Percentiles rank a stretch among this genome's conserved stretches.
Evolutionary conservation across 2,888 invertebrate genomes (phyloP).

Genomic region (Cantharis nigra): DNA sequence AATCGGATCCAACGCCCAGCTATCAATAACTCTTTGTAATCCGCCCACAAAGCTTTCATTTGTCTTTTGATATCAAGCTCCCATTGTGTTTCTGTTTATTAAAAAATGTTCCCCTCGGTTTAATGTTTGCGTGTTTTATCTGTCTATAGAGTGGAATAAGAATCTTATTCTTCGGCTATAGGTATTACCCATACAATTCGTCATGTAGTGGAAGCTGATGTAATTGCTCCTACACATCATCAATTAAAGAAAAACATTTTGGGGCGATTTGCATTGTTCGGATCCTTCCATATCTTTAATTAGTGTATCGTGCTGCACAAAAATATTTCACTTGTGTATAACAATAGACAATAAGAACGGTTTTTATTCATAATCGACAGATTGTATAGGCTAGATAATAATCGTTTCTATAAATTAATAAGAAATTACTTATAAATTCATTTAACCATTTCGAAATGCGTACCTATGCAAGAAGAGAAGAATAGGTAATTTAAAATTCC

Average conservation of each 20-base stretch:
- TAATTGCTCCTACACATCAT: slow-evolving; percentile 15
- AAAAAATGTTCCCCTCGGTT: slow-evolving; percentile 47
- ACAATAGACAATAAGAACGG: background rate
- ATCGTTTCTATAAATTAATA: background rate
- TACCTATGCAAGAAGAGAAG: background rate
- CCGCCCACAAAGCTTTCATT: slow-evolving; percentile 51
- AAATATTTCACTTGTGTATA: background rate
- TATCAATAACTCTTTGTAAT: slow-evolving; percentile 48
- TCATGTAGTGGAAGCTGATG: slow-evolving; percentile 14
- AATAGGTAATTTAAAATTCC: slow-evolving; percentile 14
- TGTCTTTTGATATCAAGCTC: slow-evolving; percentile 49
- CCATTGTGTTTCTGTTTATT: slow-evolving; percentile 48
- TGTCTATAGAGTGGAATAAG: slow-evolving; percentile 18
- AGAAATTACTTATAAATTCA: background rate
- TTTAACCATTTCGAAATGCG: background rate
- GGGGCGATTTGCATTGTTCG: slow-evolving; percentile 22
- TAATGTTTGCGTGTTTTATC: slow-evolving; percentile 49
- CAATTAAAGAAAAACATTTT: slow-evolving; percentile 10
- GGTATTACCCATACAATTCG: slow-evolving; percentile 8
- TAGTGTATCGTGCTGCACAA: background rate
- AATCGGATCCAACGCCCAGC: slow-evolving; percentile 47
- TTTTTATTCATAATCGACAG: background rate
- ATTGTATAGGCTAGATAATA: background rate
- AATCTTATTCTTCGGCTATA: background rate
- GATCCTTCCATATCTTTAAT: background rate